A percentile compares a stretch with the other conserved stretches of the same genome.
phyloP scores from a whole-genome alignment of 2,797 vertebrate genomes.

The Acanthurus leucopareius region DNA sequence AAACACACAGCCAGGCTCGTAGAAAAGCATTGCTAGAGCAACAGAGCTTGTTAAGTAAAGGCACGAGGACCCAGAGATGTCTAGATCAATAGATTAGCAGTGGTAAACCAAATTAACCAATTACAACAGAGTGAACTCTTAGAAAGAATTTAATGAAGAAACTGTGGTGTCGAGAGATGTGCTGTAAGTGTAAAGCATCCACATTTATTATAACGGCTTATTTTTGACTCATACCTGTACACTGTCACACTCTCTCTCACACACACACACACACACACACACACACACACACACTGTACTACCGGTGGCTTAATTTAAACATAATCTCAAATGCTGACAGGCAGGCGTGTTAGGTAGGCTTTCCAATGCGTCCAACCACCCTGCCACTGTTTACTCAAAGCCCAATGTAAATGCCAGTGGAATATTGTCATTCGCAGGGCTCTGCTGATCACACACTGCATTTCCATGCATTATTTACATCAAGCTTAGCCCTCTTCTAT shows the following conservation, averaged over 20 bases:
- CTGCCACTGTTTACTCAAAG: constrained; percentile 76
- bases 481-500: constrained; percentile 64
- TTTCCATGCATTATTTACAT: constrained; percentile 85
- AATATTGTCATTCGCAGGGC: constrained; percentile 74
- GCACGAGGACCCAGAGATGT: constrained; percentile 8
- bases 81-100: constrained; percentile 26
- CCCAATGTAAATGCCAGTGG: constrained; percentile 82
- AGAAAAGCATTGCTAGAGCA: constrained; percentile 26
- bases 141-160: neutral
- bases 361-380: constrained; percentile 57
- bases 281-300: constrained; percentile 4
- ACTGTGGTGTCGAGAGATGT: neutral
- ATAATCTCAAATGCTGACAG: constrained; percentile 74
- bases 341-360: constrained; percentile 43
- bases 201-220: constrained; percentile 13
- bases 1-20: constrained; percentile 13
- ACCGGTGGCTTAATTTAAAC: constrained; percentile 60
- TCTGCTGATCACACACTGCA: constrained; percentile 73
- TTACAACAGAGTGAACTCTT: constrained; percentile 12
- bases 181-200: constrained; percentile 16
- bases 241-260: neutral
- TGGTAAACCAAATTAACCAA: neutral
- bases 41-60: neutral
- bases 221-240: neutral
- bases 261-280: constrained; percentile 6